Percentiles rank a stretch among this genome's conserved stretches.
Evolutionary conservation across 2,797 vertebrate genomes (phyloP).

Genomic region (Hoplostethus atlanticus): DNA sequence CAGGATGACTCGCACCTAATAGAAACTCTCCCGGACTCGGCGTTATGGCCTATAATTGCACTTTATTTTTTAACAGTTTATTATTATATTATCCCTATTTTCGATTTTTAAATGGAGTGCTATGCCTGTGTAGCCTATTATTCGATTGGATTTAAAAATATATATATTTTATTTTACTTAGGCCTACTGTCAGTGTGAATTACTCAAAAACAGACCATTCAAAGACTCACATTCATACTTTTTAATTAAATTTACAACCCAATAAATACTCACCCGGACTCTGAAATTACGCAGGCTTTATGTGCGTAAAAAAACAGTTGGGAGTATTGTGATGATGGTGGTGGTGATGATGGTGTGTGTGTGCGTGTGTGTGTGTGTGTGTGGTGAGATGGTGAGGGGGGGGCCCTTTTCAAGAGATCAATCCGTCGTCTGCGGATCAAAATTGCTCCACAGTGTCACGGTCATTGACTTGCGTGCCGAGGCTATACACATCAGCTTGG

Average conservation of each 20-base stretch:
- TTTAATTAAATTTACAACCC: not conserved
- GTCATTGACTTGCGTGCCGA: constrained; percentile 36
- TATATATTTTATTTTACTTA: too few species aligned
- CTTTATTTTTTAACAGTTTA: too few species aligned
- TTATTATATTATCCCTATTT: not conserved
- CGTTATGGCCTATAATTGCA: not conserved
- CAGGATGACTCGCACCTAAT: constrained; percentile 92
- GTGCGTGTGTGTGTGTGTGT: not conserved
- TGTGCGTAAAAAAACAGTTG: not conserved
- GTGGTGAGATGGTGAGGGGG: constrained; percentile 28
- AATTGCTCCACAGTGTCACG: constrained; percentile 52
- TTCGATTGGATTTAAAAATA: not conserved
- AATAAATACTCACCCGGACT: too few species aligned
- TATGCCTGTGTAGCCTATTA: not conserved
- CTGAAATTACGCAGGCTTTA: too few species aligned
- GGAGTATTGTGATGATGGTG: not conserved
- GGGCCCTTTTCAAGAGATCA: constrained; percentile 62
- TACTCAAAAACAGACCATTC: not conserved
- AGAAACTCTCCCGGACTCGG: constrained; percentile 37
- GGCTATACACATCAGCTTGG: constrained; percentile 40
- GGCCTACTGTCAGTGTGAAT: not conserved
- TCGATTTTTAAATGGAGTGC: not conserved
- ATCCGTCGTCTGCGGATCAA: constrained; percentile 75
- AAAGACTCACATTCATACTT: too few species aligned
- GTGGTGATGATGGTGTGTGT: not conserved